Percentiles rank a stretch among this genome's conserved stretches.
Evolutionary conservation across 2,113 vertebrate genomes (phyloP).

Genomic region (Mormyrus lacerda): DNA sequence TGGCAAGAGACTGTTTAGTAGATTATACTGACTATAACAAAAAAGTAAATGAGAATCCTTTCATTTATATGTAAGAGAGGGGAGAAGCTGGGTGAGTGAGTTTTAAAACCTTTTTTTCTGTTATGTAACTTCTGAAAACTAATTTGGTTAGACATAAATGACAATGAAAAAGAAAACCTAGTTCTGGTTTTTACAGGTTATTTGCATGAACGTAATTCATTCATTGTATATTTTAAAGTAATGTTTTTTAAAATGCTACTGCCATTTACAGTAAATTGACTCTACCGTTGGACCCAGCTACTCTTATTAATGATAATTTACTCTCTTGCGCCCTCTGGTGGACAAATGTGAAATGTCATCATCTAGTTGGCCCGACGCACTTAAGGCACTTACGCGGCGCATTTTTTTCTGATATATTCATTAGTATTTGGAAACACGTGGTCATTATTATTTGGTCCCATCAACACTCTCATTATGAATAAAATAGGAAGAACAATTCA

Average conservation of each 20-base stretch:
- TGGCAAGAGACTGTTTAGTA: neutral
- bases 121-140: neutral
- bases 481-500: neutral
- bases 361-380: neutral
- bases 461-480: neutral
- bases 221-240: neutral
- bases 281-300: neutral
- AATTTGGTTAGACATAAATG: neutral
- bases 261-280: neutral
- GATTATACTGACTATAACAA: neutral
- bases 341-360: neutral
- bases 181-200: neutral
- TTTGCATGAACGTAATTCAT: neutral
- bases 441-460: neutral
- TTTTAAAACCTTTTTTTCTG: neutral
- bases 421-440: neutral
- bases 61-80: neutral
- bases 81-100: neutral
- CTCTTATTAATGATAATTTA: neutral
- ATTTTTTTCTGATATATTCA: neutral
- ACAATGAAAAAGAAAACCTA: neutral
- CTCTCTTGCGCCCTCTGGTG: constrained; percentile 19
- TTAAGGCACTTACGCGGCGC: neutral
- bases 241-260: neutral
- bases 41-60: neutral